These are phyloP conservation scores for Glaucomys volans DNA, from an alignment of 2,113 vertebrate genomes.

Conservation along the genomic window DNA sequence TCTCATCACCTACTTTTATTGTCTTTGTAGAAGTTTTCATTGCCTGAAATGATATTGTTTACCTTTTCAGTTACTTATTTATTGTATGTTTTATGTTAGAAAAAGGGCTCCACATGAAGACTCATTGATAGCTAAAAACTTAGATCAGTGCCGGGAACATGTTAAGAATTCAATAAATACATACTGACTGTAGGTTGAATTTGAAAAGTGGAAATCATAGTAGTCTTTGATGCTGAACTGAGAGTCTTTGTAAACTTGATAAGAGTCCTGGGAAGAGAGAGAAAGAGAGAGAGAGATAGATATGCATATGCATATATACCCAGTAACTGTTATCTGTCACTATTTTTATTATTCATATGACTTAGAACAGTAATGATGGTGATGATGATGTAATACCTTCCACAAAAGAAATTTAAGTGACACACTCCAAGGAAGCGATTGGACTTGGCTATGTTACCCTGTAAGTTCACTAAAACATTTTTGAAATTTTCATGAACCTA, in stretches of 20 bases:
- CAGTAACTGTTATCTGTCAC: not conserved
- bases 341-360: not conserved
- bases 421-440: not conserved
- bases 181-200: not conserved
- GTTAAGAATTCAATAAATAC: not conserved
- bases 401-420: not conserved
- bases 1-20: not conserved
- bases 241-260: not conserved
- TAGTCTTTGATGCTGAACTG: not conserved
- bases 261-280: not conserved
- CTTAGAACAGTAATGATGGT: not conserved
- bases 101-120: not conserved
- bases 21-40: not conserved
- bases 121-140: not conserved
- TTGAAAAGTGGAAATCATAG: not conserved
- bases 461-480: not conserved
- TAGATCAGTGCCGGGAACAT: not conserved
- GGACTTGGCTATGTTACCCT: not conserved
- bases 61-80: not conserved
- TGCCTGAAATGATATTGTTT: not conserved
- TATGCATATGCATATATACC: too few species aligned
- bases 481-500: slow-evolving; percentile 5
- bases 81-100: not conserved
- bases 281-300: too few species aligned
- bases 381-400: not conserved